These are phyloP conservation scores for Phenganax marumi DNA, from an alignment of 92 coral and sea anemone genomes.

Conservation along the genomic window DNA sequence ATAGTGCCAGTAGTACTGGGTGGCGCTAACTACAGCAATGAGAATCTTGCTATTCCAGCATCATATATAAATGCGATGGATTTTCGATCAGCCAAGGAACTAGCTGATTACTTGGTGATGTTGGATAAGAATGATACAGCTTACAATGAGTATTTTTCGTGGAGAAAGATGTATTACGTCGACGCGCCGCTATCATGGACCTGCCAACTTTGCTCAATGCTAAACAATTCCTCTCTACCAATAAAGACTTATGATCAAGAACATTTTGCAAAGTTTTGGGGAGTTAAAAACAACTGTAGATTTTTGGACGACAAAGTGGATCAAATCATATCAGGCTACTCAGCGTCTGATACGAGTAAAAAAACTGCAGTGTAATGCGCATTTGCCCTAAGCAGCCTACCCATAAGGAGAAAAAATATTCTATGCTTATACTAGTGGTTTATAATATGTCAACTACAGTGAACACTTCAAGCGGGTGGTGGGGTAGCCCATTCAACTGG, in stretches of 20 bases:
- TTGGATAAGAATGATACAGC: slow-evolving; percentile 72
- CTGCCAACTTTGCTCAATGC: slow-evolving; percentile 74
- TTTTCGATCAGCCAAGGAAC: slow-evolving; percentile 61
- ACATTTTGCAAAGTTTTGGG: slow-evolving; percentile 54
- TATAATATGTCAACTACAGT: too few species aligned
- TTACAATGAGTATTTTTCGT: slow-evolving; percentile 76
- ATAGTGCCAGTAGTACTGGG: slow-evolving; percentile 87
- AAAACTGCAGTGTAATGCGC: background rate
- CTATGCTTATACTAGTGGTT: too few species aligned
- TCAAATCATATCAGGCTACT: slow-evolving; percentile 2
- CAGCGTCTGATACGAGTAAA: background rate
- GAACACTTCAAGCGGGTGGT: too few species aligned
- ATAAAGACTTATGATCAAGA: slow-evolving; percentile 23
- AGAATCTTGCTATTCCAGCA: slow-evolving; percentile 72
- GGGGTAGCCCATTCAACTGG: too few species aligned
- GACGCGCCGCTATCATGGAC: slow-evolving; percentile 72
- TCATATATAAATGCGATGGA: slow-evolving; percentile 78
- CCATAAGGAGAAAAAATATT: too few species aligned
- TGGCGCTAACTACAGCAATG: slow-evolving; percentile 62
- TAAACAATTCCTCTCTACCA: slow-evolving; percentile 46
- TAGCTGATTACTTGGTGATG: slow-evolving; percentile 63
- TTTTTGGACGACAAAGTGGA: slow-evolving; percentile 36
- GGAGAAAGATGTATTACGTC: slow-evolving; percentile 66
- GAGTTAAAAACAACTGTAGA: slow-evolving; percentile 46
- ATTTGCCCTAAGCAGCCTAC: too few species aligned